phyloP scores from a whole-genome alignment of 2,113 vertebrate species.

The Peromyscus maniculatus region DNA sequence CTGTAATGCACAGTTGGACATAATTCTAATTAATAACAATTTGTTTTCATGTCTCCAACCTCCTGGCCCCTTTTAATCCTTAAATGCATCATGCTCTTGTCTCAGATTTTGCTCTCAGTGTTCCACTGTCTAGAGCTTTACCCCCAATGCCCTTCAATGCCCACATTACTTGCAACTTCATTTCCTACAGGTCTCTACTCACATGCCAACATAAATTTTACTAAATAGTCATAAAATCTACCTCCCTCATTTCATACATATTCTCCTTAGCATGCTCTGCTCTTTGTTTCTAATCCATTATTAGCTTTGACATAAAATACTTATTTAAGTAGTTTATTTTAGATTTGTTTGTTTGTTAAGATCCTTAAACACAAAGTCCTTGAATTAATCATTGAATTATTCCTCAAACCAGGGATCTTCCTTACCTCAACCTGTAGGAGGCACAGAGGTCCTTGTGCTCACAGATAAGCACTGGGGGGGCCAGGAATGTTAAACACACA shows the following conservation, averaged over 20 bases:
- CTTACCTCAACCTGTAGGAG: neutral
- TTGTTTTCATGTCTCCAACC: neutral
- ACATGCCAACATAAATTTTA: neutral
- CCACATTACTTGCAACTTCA: neutral
- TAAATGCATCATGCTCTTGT: neutral
- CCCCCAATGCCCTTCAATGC: neutral
- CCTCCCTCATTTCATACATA: neutral
- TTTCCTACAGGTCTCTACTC: neutral
- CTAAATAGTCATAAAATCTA: neutral
- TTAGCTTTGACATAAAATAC: neutral
- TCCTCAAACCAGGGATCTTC: neutral
- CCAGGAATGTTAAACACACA: neutral
- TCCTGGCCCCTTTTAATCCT: neutral
- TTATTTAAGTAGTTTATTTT: neutral
- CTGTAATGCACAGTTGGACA: neutral
- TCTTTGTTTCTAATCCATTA: neutral
- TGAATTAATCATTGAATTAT: neutral
- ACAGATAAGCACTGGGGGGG: neutral
- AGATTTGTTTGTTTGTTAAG: neutral
- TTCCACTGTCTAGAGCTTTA: neutral
- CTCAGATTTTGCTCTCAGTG: neutral
- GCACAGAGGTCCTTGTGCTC: neutral
- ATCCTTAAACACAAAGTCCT: neutral
- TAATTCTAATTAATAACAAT: constrained; percentile 11
- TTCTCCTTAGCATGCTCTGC: neutral